phyloP scores from a whole-genome alignment of 2,888 invertebrate genomes.

The Poecilus cupreus region DNA sequence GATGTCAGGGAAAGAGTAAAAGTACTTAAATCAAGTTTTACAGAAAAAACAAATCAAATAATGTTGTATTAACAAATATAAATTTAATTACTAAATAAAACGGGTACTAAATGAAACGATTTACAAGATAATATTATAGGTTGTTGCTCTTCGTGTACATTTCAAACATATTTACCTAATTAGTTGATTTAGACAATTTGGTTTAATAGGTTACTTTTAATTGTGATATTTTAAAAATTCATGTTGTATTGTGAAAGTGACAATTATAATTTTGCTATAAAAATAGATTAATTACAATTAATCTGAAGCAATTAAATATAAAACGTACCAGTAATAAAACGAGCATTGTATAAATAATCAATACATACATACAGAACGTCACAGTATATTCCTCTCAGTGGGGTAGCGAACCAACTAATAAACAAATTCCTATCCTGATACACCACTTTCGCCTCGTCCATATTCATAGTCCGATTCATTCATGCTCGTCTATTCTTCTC shows the following conservation, averaged over 20 bases:
- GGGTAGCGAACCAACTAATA: too few species aligned
- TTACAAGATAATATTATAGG: neutral
- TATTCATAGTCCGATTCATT: too few species aligned
- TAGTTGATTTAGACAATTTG: neutral
- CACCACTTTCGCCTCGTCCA: too few species aligned
- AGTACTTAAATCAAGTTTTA: neutral
- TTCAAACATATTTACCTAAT: neutral
- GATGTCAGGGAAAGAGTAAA: constrained; percentile 25
- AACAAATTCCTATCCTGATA: too few species aligned
- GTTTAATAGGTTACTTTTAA: neutral
- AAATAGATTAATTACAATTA: neutral
- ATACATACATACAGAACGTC: too few species aligned
- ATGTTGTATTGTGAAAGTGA: constrained; percentile 3
- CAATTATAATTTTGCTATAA: neutral
- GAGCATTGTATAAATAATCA: too few species aligned
- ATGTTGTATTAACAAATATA: neutral
- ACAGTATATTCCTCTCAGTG: too few species aligned
- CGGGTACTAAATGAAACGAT: neutral
- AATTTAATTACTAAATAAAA: constrained; percentile 30
- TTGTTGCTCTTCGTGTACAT: too few species aligned
- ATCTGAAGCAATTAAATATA: too few species aligned
- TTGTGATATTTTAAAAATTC: neutral
- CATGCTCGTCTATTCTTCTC: too few species aligned
- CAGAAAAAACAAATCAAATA: neutral
- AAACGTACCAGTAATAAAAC: too few species aligned